Conservation (phyloP, 2,113 vertebrate species). For the Grus americana region DNA sequence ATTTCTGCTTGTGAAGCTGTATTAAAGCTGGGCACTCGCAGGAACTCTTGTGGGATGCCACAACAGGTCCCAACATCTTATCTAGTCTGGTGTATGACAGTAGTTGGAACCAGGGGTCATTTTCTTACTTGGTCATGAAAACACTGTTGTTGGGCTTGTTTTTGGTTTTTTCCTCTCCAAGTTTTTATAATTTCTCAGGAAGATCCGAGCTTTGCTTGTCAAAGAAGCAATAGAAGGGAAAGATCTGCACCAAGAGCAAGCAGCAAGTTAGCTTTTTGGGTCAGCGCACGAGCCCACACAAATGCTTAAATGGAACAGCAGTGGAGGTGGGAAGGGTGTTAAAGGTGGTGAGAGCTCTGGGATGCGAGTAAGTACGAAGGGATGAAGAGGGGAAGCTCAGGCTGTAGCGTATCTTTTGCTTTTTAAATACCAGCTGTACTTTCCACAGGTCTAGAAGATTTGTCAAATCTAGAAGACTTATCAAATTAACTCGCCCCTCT, state of each 20-base stretch:
- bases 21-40: not conserved
- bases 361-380: not conserved
- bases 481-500: not conserved
- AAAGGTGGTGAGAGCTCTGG: not conserved
- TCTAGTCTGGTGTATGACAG: not conserved
- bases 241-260: not conserved
- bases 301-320: not conserved
- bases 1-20: not conserved
- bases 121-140: not conserved
- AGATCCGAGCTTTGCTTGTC: not conserved
- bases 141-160: not conserved
- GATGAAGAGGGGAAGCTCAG: not conserved
- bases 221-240: not conserved
- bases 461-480: not conserved
- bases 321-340: not conserved
- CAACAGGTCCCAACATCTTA: not conserved
- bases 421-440: not conserved
- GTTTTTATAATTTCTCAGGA: not conserved
- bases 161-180: accelerated
- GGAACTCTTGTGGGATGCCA: not conserved
- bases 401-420: not conserved
- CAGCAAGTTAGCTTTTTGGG: not conserved
- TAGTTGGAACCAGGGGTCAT: not conserved
- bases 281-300: not conserved
- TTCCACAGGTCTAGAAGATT: not conserved